These are phyloP conservation scores for Microcaecilia unicolor DNA, from an alignment of 2,797 vertebrate genomes.

Conservation along the genomic window DNA sequence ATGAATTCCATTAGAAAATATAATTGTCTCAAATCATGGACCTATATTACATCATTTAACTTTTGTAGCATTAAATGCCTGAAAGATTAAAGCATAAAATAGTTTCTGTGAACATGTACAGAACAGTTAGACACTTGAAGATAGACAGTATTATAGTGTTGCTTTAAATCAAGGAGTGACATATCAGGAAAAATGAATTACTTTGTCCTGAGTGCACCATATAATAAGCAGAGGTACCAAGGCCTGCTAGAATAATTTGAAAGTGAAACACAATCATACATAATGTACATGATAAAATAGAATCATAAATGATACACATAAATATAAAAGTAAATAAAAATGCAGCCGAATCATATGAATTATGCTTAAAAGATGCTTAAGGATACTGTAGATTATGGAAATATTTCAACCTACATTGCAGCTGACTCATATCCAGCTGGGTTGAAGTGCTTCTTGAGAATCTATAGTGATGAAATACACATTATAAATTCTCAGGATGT, in stretches of 20 bases:
- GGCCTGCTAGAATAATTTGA: constrained; percentile 26
- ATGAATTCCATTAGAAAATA: neutral
- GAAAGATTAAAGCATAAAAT: constrained; percentile 4
- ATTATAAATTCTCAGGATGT: too few species aligned
- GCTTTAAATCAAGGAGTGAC: constrained; percentile 26
- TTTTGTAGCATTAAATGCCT: constrained; percentile 1
- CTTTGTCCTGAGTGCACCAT: neutral
- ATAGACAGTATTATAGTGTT: constrained; percentile 2
- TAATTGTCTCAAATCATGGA: constrained; percentile 1
- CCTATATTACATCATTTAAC: neutral
- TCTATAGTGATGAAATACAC: too few species aligned
- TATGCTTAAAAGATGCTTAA: too few species aligned
- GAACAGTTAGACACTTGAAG: constrained; percentile 13
- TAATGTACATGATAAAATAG: constrained; percentile 17
- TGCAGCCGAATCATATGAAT: too few species aligned
- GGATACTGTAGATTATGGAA: too few species aligned
- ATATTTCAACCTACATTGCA: too few species aligned
- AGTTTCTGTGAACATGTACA: constrained; percentile 9
- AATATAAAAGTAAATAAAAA: constrained; percentile 2
- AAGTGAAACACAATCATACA: constrained; percentile 26
- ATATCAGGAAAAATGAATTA: constrained; percentile 21
- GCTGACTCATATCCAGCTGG: too few species aligned
- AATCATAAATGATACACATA: constrained; percentile 14
- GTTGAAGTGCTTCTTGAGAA: too few species aligned
- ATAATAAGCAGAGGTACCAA: constrained; percentile 27